Evolutionary conservation across 2,888 invertebrate species (phyloP).

Genomic region (Lysandra bellargus): DNA sequence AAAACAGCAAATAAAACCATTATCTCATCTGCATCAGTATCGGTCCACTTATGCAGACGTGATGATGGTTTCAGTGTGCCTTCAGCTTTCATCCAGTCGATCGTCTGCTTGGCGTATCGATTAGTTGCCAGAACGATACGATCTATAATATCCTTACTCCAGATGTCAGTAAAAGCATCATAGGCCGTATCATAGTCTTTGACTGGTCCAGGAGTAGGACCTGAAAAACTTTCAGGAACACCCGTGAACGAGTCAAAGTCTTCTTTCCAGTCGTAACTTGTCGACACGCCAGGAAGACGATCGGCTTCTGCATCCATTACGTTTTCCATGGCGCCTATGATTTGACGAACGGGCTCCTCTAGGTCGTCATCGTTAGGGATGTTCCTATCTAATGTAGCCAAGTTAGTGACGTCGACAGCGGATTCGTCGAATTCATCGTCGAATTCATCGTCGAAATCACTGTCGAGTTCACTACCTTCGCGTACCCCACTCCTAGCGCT

Average conservation of each 20-base stretch:
- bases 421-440: not conserved
- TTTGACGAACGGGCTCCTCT: not conserved
- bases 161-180: not conserved
- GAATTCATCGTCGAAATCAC: not conserved
- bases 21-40: not conserved
- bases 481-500: not conserved
- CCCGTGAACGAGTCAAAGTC: not conserved
- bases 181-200: too few relatives aligned
- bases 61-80: not conserved
- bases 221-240: not conserved
- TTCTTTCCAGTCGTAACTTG: not conserved
- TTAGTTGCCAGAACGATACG: not conserved
- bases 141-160: not conserved
- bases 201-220: too few relatives aligned
- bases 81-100: not conserved
- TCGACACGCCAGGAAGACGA: not conserved
- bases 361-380: not conserved
- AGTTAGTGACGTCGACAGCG: not conserved
- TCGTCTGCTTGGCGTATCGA: not conserved
- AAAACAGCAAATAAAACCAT: not conserved
- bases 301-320: not conserved
- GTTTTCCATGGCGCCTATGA: not conserved
- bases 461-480: not conserved
- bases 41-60: not conserved
- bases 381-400: not conserved